A percentile compares a stretch with the other conserved stretches of the same genome.
Evolutionary conservation across 2,113 vertebrate species (phyloP).

Genomic region (Melanerpes aurifrons): DNA sequence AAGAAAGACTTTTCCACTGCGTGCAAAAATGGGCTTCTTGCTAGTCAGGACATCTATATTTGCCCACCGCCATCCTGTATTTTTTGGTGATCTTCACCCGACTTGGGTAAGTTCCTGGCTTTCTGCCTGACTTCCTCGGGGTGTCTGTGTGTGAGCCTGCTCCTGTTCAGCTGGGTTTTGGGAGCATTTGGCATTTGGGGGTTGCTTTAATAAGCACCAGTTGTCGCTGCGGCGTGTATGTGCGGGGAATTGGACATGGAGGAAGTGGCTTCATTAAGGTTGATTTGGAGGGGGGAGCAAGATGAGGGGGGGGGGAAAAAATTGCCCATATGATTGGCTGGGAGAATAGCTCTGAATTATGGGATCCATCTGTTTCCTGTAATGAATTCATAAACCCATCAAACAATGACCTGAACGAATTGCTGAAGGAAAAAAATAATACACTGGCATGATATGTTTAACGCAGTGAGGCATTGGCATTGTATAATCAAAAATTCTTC

Average conservation of each 20-base stretch:
- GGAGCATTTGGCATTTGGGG: not conserved
- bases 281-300: conserved; percentile 30
- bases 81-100: not conserved
- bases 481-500: conserved; percentile 86
- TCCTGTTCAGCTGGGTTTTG: not conserved
- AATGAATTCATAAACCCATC: conserved; percentile 79
- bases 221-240: not conserved
- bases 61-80: not conserved
- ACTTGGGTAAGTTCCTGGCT: conserved; percentile 15
- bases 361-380: conserved; percentile 78
- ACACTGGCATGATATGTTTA: conserved; percentile 66
- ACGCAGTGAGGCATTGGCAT: conserved; percentile 68
- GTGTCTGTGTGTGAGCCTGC: not conserved
- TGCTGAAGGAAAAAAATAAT: conserved; percentile 69
- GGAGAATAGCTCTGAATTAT: conserved; percentile 75
- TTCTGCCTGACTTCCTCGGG: not conserved
- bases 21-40: not conserved
- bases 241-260: conserved; percentile 14
- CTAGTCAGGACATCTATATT: not conserved
- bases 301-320: not conserved
- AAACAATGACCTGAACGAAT: conserved; percentile 78
- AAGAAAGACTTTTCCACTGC: not conserved
- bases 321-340: conserved; percentile 67
- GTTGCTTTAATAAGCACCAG: not conserved
- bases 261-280: conserved; percentile 70